Conservation (phyloP, 2,113 vertebrate species). For the Urocolius indicus region DNA sequence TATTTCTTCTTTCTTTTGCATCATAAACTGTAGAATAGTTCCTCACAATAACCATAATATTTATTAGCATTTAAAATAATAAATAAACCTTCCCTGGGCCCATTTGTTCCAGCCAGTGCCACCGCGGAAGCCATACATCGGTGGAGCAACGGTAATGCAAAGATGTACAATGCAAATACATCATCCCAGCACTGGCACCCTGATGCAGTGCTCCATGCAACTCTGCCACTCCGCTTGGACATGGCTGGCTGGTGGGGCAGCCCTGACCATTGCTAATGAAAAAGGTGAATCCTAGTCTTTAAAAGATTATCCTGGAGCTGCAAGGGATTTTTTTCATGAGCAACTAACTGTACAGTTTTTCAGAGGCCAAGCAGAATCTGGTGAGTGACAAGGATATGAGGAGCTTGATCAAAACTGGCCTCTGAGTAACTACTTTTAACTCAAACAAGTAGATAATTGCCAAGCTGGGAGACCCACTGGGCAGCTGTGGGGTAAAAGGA, state of each 20-base stretch:
- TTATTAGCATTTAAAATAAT: not conserved
- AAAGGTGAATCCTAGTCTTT: not conserved
- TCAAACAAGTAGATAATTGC: not conserved
- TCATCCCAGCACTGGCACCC: not conserved
- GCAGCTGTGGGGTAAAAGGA: not conserved
- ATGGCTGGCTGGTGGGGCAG: not conserved
- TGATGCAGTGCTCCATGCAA: not conserved
- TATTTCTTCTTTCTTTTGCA: not conserved
- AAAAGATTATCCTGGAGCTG: not conserved
- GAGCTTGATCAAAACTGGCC: not conserved
- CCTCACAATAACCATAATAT: not conserved
- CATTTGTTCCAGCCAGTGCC: not conserved
- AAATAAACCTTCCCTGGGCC: not conserved
- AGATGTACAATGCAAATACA: not conserved
- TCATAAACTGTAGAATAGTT: not conserved
- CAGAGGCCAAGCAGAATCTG: not conserved
- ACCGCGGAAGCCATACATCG: not conserved
- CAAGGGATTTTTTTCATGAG: no score
- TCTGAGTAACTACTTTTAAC: not conserved
- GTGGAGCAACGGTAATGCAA: not conserved
- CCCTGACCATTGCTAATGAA: accelerated
- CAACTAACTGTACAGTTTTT: not conserved
- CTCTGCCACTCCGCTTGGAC: not conserved
- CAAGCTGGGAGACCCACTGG: not conserved
- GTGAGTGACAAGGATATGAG: not conserved